phyloP scores from a whole-genome alignment of 1,140 invertebrate genomes.

The Contarinia nasturtii region DNA sequence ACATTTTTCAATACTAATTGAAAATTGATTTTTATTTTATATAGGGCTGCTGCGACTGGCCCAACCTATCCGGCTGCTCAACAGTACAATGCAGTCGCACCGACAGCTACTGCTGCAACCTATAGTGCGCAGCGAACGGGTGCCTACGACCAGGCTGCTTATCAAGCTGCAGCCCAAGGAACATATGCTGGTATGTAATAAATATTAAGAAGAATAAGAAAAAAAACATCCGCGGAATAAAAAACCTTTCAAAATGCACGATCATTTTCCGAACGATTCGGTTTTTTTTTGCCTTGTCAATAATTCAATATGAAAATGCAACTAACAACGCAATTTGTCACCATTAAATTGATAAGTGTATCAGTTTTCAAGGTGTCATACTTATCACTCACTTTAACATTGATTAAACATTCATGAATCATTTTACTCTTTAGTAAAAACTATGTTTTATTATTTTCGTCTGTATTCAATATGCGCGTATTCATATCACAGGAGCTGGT shows the following conservation, averaged over 20 bases:
- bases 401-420: neutral
- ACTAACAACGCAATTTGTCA: no score
- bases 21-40: constrained; percentile 13
- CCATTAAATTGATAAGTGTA: no score
- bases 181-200: constrained; percentile 31
- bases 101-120: constrained; percentile 53
- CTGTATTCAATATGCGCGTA: no score
- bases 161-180: constrained; percentile 46
- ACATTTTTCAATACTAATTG: no score
- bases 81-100: constrained; percentile 59
- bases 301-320: neutral
- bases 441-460: neutral
- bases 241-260: no score
- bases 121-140: constrained; percentile 57
- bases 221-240: no score
- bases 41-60: constrained; percentile 37
- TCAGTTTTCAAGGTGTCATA: no score
- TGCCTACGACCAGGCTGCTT: constrained; percentile 51
- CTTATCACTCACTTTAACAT: no score
- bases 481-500: constrained; percentile 30
- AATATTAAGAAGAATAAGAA: no score
- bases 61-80: constrained; percentile 61
- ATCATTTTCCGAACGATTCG: no score
- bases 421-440: no score
- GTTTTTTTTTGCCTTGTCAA: neutral